Evolutionary conservation across 2,888 invertebrate species (phyloP), one percentile per base, ranked within the genome.

Genomic region (Drosophila macrospina): DNA sequence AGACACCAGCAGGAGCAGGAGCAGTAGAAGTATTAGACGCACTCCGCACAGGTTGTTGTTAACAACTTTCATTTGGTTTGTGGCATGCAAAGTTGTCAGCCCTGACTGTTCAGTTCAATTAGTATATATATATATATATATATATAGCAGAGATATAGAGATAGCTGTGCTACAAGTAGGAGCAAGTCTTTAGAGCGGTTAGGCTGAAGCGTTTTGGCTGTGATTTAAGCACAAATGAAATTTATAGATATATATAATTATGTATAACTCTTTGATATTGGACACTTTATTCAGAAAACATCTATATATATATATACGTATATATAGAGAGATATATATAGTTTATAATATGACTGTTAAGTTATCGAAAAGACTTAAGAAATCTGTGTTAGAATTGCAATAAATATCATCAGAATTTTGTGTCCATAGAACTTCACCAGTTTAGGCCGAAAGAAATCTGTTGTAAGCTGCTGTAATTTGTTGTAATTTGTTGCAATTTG

Each of bases 11-110:
- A 26, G 8, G 24, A 32, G 30, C 30, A 20, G 36, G 73, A 48
- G 50, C 66, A 77, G 71, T 74, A 68, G 65, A 59, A 68, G 67
- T n/a, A n/a, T n/a, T n/a, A n/a, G n/a, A 20, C 20, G 20, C 1
- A 57, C 54, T 59, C 39, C 54, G 72, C n/a, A 57, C 67, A 34
- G 54, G 32, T 48, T 57, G 54, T 32, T 42, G 34, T 13, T 15
- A 13, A 37, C 24, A 61, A 74, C 80, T 63, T 69, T 67, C 76
- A 34, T 51, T 47, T 42, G 28, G 20, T 20, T 3, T 51, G 26
- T 51, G 62, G 68, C 82, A 83, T 86, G 86, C 78, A 83, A 78
- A 86, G 70, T 71, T 77, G 69, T 50, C n/a, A n/a, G n/a, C n/a
- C n/a, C n/a, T n/a, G n/a, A n/a, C 39, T 5, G 48, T 39, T 39